Evolutionary conservation across 2,797 vertebrate genomes (phyloP), one percentile per base, ranked within the genome.

Genomic region (Enteromius viviparus): DNA sequence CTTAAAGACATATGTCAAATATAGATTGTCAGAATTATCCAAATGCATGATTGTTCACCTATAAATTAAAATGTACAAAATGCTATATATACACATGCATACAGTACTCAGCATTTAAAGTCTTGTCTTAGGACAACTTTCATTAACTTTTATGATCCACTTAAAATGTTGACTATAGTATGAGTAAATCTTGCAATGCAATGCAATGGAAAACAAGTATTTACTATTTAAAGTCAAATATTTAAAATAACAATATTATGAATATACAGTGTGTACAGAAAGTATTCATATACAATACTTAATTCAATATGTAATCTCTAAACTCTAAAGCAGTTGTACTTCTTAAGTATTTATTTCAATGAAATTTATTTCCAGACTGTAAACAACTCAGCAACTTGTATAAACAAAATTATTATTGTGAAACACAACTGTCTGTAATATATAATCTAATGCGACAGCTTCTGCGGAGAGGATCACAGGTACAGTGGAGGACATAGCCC

Each of bases 381-480:
- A 26, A 80, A 47, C 17, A 60, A 32, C 53, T 34, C 17, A 47
- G 21, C 47, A 53, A 40, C 78, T 23, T 60, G 58, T n/a, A 65
- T 21, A 78, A 78, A 34, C 45, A 45, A 49, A 74, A 82, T 47
- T 76, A 40, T 76, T 53, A 66, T 2, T 11, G 17, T 66, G 49
- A 19, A 53, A 34, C n/a, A 75, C 71, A 82, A 26, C 58, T 29
- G 60, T 42, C n/a, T 15, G 11, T n/a, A 34, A 62, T 77, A 71
- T 79, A 58, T 79, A n/a, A 70, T 74, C 23, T 49, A 49, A 37
- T 78, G 79, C 55, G 66, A 68, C 40, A 29, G 70, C 42, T 69
- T 81, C 55, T 78, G 58, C n/a, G 32, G 47, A 66, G 69, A 79
- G 26, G 21, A 60, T 76, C 9, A 78, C 68, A 76, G 69, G 76